A percentile compares a stretch with the other conserved stretches of the same genome.
Evolutionary conservation across 2,113 vertebrate species (phyloP).

Genomic region (Chauna torquata): DNA sequence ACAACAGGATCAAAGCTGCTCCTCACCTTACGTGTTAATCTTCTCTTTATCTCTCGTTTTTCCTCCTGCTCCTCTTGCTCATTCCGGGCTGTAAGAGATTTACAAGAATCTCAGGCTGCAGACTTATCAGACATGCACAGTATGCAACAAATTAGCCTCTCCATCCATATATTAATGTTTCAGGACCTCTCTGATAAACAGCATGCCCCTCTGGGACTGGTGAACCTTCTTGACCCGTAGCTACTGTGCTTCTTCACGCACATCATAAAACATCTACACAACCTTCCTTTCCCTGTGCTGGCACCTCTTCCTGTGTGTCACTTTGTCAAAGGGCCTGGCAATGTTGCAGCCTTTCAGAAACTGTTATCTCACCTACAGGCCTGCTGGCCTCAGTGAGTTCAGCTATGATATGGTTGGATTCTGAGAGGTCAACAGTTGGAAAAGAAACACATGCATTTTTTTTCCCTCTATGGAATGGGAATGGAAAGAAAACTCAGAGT

Average conservation of each 20-base stretch:
- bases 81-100: constrained; percentile 89
- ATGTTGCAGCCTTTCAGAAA: background rate
- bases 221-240: background rate
- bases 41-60: constrained; percentile 95
- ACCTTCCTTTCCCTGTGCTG: background rate
- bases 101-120: constrained; percentile 16
- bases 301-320: background rate
- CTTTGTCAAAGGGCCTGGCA: background rate
- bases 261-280: background rate
- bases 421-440: background rate
- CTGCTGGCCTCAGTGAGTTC: background rate
- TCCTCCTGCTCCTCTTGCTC: constrained; percentile 98
- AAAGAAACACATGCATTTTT: background rate
- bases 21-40: constrained; percentile 94
- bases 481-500: background rate
- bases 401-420: accelerated
- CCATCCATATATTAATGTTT: constrained; percentile 1
- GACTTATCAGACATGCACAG: constrained; percentile 3
- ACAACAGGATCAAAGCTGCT: background rate
- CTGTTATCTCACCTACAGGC: background rate
- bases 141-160: constrained; percentile 8
- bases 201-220: background rate
- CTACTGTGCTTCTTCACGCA: background rate
- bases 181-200: constrained; percentile 4
- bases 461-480: background rate